phyloP scores from a whole-genome alignment of 2,888 invertebrate species.

The Eupithecia exiguata region DNA sequence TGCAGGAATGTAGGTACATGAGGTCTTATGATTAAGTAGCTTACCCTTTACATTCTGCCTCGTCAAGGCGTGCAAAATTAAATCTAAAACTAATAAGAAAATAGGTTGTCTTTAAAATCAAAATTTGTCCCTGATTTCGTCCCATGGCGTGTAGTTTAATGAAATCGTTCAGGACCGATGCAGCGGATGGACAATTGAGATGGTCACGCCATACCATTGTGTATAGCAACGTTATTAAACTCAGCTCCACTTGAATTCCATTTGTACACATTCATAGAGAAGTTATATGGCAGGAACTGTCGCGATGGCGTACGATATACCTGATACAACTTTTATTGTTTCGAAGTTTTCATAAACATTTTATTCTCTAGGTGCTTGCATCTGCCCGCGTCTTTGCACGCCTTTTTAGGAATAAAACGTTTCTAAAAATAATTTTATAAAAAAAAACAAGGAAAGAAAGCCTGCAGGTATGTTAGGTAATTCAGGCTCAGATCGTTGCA shows the following conservation, averaged over 20 bases:
- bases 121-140: slow-evolving; percentile 25
- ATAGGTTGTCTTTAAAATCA: neutral
- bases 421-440: too few species aligned
- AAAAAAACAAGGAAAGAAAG: too few species aligned
- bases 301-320: neutral
- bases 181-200: slow-evolving; percentile 52
- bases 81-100: too few species aligned
- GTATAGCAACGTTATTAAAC: slow-evolving; percentile 60
- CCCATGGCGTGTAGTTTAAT: slow-evolving; percentile 52
- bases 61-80: too few species aligned
- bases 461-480: too few species aligned
- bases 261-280: slow-evolving; percentile 19
- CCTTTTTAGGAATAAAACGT: neutral
- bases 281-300: neutral
- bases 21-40: too few species aligned
- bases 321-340: neutral
- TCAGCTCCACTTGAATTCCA: slow-evolving; percentile 50
- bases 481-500: neutral
- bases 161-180: slow-evolving; percentile 50
- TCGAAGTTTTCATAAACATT: neutral
- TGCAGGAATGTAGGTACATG: too few species aligned
- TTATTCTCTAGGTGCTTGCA: neutral
- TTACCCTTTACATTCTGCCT: too few species aligned
- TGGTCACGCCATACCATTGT: slow-evolving; percentile 51
- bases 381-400: neutral